These are phyloP conservation scores for Hedychridium roseum DNA, from an alignment of 2,888 invertebrate species.

Conservation along the genomic window DNA sequence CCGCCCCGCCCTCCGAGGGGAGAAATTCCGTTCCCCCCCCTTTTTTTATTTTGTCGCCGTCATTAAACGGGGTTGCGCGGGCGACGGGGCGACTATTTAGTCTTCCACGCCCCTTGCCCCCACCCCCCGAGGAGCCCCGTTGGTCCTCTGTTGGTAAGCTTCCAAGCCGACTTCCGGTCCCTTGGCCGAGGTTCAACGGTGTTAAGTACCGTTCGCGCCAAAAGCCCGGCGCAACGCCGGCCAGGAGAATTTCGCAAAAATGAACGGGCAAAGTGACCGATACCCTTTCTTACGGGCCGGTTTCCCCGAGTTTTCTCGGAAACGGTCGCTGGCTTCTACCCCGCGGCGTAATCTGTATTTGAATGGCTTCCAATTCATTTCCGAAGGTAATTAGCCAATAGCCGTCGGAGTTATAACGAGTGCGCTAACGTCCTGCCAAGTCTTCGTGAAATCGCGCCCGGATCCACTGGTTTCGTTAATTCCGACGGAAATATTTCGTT, in stretches of 20 bases:
- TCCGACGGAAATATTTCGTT: too few relatives aligned
- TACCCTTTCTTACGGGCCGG: slow-evolving; percentile 5
- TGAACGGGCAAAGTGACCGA: too few relatives aligned
- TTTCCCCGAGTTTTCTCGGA: slow-evolving; percentile 10
- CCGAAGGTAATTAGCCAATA: too few relatives aligned
- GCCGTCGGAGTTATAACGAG: too few relatives aligned
- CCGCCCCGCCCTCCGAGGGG: slow-evolving; percentile 19
- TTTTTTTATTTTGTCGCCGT: too few relatives aligned
- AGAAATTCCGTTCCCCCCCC: too few relatives aligned
- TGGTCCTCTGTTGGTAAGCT: slow-evolving; percentile 39
- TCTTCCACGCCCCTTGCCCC: slow-evolving; percentile 12
- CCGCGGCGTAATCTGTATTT: too few relatives aligned
- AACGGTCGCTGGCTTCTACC: background rate
- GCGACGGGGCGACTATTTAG: slow-evolving; percentile 43
- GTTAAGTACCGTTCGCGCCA: slow-evolving; percentile 25
- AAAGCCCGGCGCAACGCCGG: background rate
- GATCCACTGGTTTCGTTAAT: too few relatives aligned
- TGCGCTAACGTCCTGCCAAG: too few relatives aligned
- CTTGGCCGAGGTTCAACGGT: slow-evolving; percentile 45
- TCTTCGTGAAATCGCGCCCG: too few relatives aligned
- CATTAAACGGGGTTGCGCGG: slow-evolving; percentile 38
- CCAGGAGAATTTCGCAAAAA: too few relatives aligned
- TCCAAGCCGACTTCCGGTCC: slow-evolving; percentile 43
- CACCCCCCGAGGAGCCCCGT: background rate
- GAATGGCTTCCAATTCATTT: too few relatives aligned